phyloP scores from a whole-genome alignment of 2,797 vertebrate species.

The Anomalospiza imberbis region DNA sequence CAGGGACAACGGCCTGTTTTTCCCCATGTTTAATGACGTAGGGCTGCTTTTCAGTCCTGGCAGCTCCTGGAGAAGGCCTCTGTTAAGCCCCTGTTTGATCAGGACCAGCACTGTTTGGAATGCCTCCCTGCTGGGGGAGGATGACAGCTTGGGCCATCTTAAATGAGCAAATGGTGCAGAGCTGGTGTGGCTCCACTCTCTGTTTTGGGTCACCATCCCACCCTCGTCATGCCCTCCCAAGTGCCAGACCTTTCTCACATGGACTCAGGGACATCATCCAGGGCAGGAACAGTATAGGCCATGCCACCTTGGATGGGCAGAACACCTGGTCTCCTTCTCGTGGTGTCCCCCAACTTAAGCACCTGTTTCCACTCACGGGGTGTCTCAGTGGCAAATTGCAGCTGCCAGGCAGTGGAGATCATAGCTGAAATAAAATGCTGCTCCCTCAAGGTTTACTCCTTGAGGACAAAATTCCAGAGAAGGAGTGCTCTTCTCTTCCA shows the following conservation, averaged over 20 bases:
- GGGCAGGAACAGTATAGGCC: neutral
- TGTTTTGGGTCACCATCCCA: neutral
- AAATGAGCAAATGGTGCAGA: neutral
- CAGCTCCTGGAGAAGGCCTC: neutral
- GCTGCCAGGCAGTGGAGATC: neutral
- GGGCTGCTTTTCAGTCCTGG: neutral
- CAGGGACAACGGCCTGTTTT: neutral
- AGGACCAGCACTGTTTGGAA: neutral
- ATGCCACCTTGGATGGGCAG: accelerated
- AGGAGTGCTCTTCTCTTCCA: neutral
- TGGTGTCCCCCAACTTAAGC: neutral
- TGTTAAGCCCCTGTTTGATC: neutral
- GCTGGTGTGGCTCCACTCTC: neutral
- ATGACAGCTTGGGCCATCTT: neutral
- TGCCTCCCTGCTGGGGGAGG: neutral
- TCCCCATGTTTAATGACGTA: neutral
- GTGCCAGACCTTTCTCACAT: accelerated
- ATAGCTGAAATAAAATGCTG: neutral
- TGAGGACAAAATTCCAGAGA: neutral
- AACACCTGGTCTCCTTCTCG: accelerated
- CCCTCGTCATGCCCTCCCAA: accelerated
- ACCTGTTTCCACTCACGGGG: neutral
- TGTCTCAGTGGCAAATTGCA: neutral
- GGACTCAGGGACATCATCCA: neutral
- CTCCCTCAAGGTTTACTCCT: neutral